Percentiles rank a stretch among this genome's conserved stretches.
phyloP scores from a whole-genome alignment of 2,888 invertebrate genomes.

The Trichopria drosophilae region DNA sequence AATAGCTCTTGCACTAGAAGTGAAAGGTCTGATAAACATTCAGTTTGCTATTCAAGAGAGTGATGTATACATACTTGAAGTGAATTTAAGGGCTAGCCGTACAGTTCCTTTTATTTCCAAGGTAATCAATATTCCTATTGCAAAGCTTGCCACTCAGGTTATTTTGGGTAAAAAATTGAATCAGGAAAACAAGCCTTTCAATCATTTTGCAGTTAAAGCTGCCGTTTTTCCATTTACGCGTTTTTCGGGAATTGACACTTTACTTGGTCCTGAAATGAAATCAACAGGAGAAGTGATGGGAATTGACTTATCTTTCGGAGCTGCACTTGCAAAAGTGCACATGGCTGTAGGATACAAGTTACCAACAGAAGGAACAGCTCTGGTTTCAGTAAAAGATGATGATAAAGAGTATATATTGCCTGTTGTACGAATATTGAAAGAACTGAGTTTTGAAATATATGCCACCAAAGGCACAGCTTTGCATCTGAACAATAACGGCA shows the following conservation, averaged over 20 bases:
- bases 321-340: conserved; percentile 22
- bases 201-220: conserved; percentile 22
- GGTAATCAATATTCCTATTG: conserved; percentile 17
- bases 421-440: conserved; percentile 23
- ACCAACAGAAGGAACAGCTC: conserved; percentile 22
- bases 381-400: conserved; percentile 23
- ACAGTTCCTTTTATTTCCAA: conserved; percentile 21
- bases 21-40: conserved; percentile 15
- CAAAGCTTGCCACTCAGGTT: conserved; percentile 17
- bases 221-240: conserved; percentile 22
- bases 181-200: conserved; percentile 24
- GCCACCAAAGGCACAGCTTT: conserved; percentile 21
- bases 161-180: conserved; percentile 23
- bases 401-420: conserved; percentile 23
- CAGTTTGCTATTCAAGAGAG: conserved; percentile 9
- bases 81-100: conserved; percentile 18
- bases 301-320: conserved; percentile 21
- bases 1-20: conserved; percentile 14
- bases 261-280: conserved; percentile 23
- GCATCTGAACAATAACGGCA: conserved; percentile 21
- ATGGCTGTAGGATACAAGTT: conserved; percentile 22
- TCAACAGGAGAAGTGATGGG: conserved; percentile 21
- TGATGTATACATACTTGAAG: conserved; percentile 12
- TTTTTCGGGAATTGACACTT: conserved; percentile 15
- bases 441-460: conserved; percentile 23